phyloP scores from a whole-genome alignment of 2,113 vertebrate genomes.

The Sterrhoptilus dennistouni region DNA sequence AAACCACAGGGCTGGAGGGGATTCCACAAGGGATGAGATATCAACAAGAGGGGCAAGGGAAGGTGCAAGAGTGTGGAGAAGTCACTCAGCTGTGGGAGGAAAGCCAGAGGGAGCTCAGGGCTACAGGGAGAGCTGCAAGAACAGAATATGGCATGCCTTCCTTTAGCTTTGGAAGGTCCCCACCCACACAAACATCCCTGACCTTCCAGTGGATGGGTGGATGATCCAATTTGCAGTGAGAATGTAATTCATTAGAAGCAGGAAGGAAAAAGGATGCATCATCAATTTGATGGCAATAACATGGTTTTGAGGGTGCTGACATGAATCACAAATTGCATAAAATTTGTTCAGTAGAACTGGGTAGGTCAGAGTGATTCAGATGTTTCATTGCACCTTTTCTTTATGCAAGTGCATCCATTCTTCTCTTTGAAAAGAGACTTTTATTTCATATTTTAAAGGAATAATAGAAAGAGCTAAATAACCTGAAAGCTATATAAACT shows the following conservation, averaged over 20 bases:
- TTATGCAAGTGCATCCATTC: background rate
- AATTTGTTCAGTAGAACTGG: background rate
- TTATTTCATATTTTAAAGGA: background rate
- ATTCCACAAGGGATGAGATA: background rate
- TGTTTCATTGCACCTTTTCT: background rate
- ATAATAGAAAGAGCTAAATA: background rate
- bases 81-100: background rate
- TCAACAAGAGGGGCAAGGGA: background rate
- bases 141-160: background rate
- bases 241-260: background rate
- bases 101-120: background rate
- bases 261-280: background rate
- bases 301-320: background rate
- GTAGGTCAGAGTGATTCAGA: background rate
- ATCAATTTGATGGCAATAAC: conserved; percentile 14
- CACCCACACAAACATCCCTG: background rate
- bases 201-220: background rate
- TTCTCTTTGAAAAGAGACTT: background rate
- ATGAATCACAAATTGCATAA: background rate
- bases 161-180: background rate
- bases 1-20: background rate
- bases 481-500: background rate
- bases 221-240: background rate
- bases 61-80: background rate
- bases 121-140: background rate